A percentile compares a stretch with the other conserved stretches of the same genome.
These are phyloP conservation scores for Anabas testudineus DNA, from an alignment of 2,797 vertebrate species.

Conservation along the genomic window DNA sequence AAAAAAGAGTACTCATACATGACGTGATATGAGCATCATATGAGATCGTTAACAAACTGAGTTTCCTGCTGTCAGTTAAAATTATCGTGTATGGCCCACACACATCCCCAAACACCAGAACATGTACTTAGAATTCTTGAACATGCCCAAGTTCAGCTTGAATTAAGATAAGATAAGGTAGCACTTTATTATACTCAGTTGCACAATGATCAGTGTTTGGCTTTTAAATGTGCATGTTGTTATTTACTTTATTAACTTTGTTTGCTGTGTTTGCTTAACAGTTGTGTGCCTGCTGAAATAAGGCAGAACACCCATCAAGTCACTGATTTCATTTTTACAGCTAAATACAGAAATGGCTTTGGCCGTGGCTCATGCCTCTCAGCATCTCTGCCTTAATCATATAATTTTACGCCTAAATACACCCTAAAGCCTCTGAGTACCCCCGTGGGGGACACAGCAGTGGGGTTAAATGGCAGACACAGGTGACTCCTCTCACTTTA, in stretches of 20 bases:
- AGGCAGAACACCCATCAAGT: slow-evolving; percentile 36
- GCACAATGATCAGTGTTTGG: slow-evolving; percentile 21
- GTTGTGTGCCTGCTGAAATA: slow-evolving; percentile 32
- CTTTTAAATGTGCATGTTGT: slow-evolving; percentile 32
- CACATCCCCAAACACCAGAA: background rate
- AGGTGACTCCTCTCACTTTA: slow-evolving; percentile 39
- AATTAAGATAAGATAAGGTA: too few species aligned
- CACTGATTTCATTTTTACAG: slow-evolving; percentile 30
- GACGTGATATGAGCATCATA: background rate
- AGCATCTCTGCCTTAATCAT: slow-evolving; percentile 35
- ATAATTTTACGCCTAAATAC: slow-evolving; percentile 26
- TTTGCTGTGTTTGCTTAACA: slow-evolving; percentile 21
- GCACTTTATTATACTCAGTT: background rate
- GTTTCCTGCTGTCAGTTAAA: background rate
- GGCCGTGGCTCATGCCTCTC: slow-evolving; percentile 43
- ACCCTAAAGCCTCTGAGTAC: slow-evolving; percentile 23
- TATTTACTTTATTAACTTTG: slow-evolving; percentile 44
- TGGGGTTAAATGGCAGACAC: slow-evolving; percentile 40
- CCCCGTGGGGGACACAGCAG: slow-evolving; percentile 5
- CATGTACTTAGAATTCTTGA: background rate
- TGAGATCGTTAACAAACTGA: too few species aligned
- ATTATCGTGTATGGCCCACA: background rate
- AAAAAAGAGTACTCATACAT: too few species aligned
- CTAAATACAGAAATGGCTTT: slow-evolving; percentile 41
- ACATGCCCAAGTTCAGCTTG: slow-evolving; percentile 6